phyloP scores from a whole-genome alignment of 2,113 vertebrate species.

The Calidris pugnax region DNA sequence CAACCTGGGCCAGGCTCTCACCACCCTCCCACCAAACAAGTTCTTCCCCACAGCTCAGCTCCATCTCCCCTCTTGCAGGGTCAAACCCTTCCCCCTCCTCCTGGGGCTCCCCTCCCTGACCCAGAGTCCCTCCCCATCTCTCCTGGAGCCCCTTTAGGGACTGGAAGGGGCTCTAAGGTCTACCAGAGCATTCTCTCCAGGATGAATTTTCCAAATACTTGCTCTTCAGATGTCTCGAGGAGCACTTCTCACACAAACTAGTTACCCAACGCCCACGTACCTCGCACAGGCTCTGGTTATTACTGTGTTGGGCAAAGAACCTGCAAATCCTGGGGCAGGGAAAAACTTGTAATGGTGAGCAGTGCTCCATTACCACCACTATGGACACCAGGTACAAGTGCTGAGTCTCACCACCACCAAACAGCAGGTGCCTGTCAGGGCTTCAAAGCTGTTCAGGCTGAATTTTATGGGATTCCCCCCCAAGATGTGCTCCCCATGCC shows the following conservation, averaged over 20 bases:
- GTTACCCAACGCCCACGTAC: background rate
- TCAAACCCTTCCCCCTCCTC: too few species aligned
- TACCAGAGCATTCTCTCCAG: too few species aligned
- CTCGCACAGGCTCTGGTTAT: background rate
- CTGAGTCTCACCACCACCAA: rapidly evolving
- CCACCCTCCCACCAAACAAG: too few species aligned
- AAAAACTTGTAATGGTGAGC: background rate
- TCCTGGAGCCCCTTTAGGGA: too few species aligned
- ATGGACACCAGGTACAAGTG: background rate
- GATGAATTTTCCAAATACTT: background rate
- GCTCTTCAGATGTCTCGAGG: background rate
- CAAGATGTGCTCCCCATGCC: too few species aligned
- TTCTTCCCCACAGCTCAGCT: too few species aligned
- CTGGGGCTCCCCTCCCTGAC: too few species aligned
- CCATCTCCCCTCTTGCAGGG: too few species aligned
- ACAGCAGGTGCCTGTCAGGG: rapidly evolving
- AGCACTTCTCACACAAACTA: background rate
- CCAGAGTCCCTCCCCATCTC: too few species aligned
- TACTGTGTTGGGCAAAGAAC: background rate
- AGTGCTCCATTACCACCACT: background rate
- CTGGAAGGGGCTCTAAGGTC: too few species aligned
- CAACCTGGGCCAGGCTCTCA: too few species aligned
- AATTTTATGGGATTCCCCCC: background rate
- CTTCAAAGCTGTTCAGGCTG: background rate
- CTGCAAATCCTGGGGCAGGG: background rate